Conservation (phyloP, 2,113 vertebrate genomes). For the Psittacus erithacus region DNA sequence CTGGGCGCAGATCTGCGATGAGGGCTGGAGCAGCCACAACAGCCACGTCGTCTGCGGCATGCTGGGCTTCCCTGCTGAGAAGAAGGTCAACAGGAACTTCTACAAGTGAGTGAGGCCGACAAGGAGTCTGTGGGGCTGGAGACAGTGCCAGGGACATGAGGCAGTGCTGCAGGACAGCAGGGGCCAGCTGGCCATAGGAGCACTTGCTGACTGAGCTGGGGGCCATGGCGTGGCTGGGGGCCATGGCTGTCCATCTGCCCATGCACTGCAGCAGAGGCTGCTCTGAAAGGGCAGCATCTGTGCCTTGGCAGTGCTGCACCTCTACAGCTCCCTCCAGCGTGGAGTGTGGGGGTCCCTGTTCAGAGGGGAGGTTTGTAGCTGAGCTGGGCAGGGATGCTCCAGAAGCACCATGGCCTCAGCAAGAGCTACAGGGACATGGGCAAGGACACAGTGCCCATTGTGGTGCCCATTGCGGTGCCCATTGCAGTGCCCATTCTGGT, state of each 20-base stretch:
- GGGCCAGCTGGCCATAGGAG: not conserved
- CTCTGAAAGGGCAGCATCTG: not conserved
- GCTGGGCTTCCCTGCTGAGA: constrained; percentile 93
- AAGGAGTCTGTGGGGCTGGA: rapidly evolving
- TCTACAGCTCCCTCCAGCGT: rapidly evolving
- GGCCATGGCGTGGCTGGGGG: rapidly evolving
- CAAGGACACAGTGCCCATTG: rapidly evolving
- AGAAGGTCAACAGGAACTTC: constrained; percentile 92
- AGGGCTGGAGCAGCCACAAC: constrained; percentile 87
- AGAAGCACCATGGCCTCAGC: rapidly evolving
- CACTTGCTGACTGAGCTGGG: rapidly evolving
- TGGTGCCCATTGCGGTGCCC: not conserved
- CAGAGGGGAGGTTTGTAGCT: rapidly evolving
- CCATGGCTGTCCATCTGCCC: not conserved
- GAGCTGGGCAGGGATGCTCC: not conserved
- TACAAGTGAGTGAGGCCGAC: constrained; percentile 84
- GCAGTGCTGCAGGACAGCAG: not conserved
- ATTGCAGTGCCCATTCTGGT: not conserved
- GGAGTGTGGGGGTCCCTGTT: rapidly evolving
- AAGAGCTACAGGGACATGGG: rapidly evolving
- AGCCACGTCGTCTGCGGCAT: constrained; percentile 91
- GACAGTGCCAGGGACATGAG: not conserved
- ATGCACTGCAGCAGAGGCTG: not conserved
- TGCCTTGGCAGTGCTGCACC: not conserved
- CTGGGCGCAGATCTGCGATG: constrained; percentile 91